These are phyloP conservation scores for Hydrozoanthus tunicans DNA, from an alignment of 64 coral and sea anemone species.

Conservation along the genomic window DNA sequence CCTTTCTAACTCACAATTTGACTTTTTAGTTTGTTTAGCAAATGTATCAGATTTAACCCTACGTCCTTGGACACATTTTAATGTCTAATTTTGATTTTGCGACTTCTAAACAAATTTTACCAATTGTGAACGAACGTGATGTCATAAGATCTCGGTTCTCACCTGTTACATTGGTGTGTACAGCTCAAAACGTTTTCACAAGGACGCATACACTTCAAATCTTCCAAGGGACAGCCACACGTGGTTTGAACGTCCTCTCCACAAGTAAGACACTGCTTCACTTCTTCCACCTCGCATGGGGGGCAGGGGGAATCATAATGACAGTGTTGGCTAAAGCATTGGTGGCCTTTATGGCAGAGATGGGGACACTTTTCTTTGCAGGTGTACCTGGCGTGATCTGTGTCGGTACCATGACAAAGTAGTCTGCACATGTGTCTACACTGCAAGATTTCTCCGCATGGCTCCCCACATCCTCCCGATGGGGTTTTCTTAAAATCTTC, in stretches of 20 bases:
- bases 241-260: slow-evolving; percentile 24
- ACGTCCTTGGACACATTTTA: too few relatives aligned
- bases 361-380: slow-evolving; percentile 25
- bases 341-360: background rate
- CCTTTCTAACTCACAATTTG: too few relatives aligned
- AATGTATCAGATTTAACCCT: too few relatives aligned
- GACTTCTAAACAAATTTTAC: too few relatives aligned
- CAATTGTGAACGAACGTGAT: too few relatives aligned
- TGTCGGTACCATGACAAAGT: slow-evolving; percentile 27
- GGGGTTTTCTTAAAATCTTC: slow-evolving; percentile 38
- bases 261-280: slow-evolving; percentile 30
- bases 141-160: background rate
- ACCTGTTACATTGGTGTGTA: slow-evolving; percentile 45
- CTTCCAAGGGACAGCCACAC: slow-evolving; percentile 9
- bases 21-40: too few relatives aligned
- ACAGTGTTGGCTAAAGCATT: slow-evolving; percentile 3
- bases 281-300: background rate
- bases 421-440: slow-evolving; percentile 41
- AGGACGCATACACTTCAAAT: slow-evolving; percentile 27
- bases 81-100: too few relatives aligned
- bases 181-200: slow-evolving; percentile 40
- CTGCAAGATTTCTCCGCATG: background rate
- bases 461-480: slow-evolving; percentile 38
- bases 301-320: slow-evolving; percentile 6
- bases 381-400: background rate